These are phyloP conservation scores for Andricus curvator DNA, from an alignment of 2,888 invertebrate genomes.

Conservation along the genomic window DNA sequence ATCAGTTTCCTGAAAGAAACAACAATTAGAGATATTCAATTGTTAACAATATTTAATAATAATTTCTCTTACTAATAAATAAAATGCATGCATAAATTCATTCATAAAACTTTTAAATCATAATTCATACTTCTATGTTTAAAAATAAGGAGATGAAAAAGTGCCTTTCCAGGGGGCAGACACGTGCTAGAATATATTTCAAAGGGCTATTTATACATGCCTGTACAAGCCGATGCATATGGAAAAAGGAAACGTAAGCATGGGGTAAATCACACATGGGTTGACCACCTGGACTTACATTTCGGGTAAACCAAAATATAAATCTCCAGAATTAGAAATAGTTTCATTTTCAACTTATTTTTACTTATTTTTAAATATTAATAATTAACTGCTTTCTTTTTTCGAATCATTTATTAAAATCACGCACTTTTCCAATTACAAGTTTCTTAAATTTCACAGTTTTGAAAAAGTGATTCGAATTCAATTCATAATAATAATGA, in stretches of 20 bases:
- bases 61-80: too few species aligned
- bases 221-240: constrained; percentile 9
- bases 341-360: background rate
- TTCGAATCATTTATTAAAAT: background rate
- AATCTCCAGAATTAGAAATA: background rate
- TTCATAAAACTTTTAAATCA: too few species aligned
- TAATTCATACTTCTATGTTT: background rate
- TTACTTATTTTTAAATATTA: too few species aligned
- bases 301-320: background rate
- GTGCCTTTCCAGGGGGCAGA: constrained; percentile 8
- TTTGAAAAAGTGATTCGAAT: background rate
- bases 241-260: constrained; percentile 2
- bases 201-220: constrained; percentile 11
- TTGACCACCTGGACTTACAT: constrained; percentile 15
- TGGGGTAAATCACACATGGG: constrained; percentile 21
- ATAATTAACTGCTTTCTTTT: background rate
- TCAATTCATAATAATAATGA: background rate
- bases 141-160: background rate
- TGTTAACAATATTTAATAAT: too few species aligned
- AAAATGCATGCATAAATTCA: too few species aligned
- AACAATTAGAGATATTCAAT: too few species aligned
- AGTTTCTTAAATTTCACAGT: background rate
- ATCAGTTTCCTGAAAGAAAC: too few species aligned
- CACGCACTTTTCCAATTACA: background rate
- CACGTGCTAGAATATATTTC: constrained; percentile 30